Evolutionary conservation across 2,888 invertebrate genomes (phyloP), one percentile per base, ranked within the genome.

Genomic region (Dicyrtoma fusca): DNA sequence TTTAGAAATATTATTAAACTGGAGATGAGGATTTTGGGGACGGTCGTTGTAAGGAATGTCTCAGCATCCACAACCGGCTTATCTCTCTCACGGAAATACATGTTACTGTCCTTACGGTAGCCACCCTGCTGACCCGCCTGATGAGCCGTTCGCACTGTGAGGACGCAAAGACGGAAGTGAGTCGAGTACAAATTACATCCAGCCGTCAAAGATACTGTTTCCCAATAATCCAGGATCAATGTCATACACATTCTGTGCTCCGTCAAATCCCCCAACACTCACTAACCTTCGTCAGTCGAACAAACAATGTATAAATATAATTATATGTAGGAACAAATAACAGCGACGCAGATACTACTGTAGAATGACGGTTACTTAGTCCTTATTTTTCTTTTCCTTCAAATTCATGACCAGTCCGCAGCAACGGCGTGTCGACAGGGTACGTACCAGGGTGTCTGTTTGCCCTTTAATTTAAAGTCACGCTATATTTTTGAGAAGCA

Each of bases 121-220:
- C 69, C 44, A 63, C 64, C 17, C 13, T 68, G 25, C 55, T 71
- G 68, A 55, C 69, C 71, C 66, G 73, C 42, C 53, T 77, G 73
- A 55, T 76, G 75, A 5, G 76, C 77, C 0, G 74, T 66, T 51
- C 72, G 74, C 47, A 80, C 80, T n/a, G 75, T 80, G 69, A 76
- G 75, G 61, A 76, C 80, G 74, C 80, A 80, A 23, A 80, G 75
- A 2, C 75, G 75, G 65, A 78, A 80, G 26, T 78, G 75, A 21
- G 75, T 73, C 23, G 80, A 76, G 74, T 78, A 80, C 25, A 80
- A 72, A 69, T 80, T 80, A 69, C 80, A 80, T 62, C 80, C 74
- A 44, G 77, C 76, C 45, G 75, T 75, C 64, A 80, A 63, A 11
- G 76, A 76, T 44, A 76, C 55, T 21, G 77, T 78, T 76, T 80